phyloP scores from a whole-genome alignment of 2,888 invertebrate species.

The Ariolimax columbianus region DNA sequence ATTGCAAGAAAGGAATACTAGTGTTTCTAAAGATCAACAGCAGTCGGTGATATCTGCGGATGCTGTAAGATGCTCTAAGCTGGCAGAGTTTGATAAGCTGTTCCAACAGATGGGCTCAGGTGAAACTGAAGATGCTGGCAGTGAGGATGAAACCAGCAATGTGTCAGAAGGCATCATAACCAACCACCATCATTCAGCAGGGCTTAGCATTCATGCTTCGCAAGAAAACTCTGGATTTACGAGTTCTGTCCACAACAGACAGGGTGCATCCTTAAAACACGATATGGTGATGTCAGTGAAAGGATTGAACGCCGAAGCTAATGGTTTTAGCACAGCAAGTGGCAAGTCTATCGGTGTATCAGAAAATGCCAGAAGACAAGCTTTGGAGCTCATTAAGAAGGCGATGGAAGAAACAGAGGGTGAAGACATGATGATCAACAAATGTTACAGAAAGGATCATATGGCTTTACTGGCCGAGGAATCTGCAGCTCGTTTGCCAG shows the following conservation, averaged over 20 bases:
- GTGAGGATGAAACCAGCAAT: neutral
- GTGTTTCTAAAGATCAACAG: neutral
- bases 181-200: too few species aligned
- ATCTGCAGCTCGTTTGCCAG: neutral
- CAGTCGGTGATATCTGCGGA: too few species aligned
- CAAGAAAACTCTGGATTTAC: neutral
- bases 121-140: too few species aligned
- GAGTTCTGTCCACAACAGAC: neutral
- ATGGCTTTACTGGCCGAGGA: neutral
- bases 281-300: neutral
- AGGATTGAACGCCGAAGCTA: neutral
- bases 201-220: too few species aligned
- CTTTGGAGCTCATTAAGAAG: neutral
- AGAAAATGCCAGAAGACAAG: slow-evolving; percentile 20
- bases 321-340: slow-evolving; percentile 37
- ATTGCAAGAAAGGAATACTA: neutral
- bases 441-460: neutral
- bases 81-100: neutral
- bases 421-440: neutral
- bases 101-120: neutral
- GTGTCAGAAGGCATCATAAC: neutral
- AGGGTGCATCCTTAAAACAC: neutral
- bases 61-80: neutral
- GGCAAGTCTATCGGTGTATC: slow-evolving; percentile 25
- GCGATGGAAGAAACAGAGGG: neutral